Percentiles rank a stretch among this genome's conserved stretches.
phyloP scores from a whole-genome alignment of 2,888 invertebrate genomes.

The Tiliacea aurago region DNA sequence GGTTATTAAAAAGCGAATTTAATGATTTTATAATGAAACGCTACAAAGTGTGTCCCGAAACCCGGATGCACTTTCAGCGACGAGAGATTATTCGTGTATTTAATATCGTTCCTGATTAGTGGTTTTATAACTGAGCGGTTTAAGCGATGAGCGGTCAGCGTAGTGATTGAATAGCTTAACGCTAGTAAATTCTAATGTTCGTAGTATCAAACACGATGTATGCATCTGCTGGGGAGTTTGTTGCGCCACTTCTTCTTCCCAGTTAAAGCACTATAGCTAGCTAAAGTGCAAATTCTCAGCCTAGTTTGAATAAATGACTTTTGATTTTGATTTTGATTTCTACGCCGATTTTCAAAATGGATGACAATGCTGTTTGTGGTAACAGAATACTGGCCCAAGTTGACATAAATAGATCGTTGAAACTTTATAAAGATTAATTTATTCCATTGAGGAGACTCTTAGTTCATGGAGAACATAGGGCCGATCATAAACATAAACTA shows the following conservation, averaged over 20 bases:
- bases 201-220: no score
- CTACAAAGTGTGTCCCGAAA: constrained; percentile 17
- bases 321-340: no score
- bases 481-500: neutral
- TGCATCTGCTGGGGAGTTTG: no score
- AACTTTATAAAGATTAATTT: no score
- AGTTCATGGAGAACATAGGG: neutral
- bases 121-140: constrained; percentile 55
- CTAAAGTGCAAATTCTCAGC: no score
- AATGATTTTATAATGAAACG: constrained; percentile 16
- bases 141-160: constrained; percentile 50
- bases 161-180: neutral
- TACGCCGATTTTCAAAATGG: no score
- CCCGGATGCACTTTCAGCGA: constrained; percentile 22
- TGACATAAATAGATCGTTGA: neutral
- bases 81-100: constrained; percentile 68
- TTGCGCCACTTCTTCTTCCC: no score
- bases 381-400: neutral
- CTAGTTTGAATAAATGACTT: no score
- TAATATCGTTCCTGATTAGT: constrained; percentile 71
- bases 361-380: neutral
- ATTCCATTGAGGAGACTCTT: neutral
- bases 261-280: no score
- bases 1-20: constrained; percentile 37
- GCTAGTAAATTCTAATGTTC: neutral